Base-by-base conservation (phyloP, 2,888 invertebrate species). In the Lepidocyrtinus sp. region DNA sequence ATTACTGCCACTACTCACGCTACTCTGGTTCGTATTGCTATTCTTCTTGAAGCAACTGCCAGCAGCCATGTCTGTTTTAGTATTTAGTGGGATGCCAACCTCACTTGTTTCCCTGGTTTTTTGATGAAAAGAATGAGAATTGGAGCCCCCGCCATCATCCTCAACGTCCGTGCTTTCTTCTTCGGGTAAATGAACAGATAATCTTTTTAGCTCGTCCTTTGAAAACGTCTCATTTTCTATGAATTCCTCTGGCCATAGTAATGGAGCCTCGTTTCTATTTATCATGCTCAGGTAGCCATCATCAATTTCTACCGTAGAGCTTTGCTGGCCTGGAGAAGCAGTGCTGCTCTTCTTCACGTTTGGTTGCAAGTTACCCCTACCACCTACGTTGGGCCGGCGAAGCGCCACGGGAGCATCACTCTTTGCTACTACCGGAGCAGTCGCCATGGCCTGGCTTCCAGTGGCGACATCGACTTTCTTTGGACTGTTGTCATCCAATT, bases 231-330 rank as follows among this genome's bases (percentile, higher is more conserved):
- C 86, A 63, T 82, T 86, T 65, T 84, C 85, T 24, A 86, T 85
- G 68, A 85, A 77, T 71, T 84, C 85, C 9, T 87, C 86, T 2
- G 86, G 86, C 86, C 86, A 87, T 5, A 85, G 74, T 1, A 84
- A 55, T 12, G 82, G 80, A n/a, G 84, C 81, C 17, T 86, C 87
- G 25, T 82, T 83, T 63, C 85, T 78, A 46, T 87, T 87, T 1
- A 87, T 84, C 87, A 87, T 87, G 68, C 86, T 86, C 27, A 87
- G 71, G 71, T 87, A 87, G 1, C 87, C 87, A 62, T 87, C 87
- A 68, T 87, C 87, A 46, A 85, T 81, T 12, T 85, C 85, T 19
- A 84, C 15, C 3, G 76, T 70, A 1, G 75, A 50, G 26, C 61
- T 55, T 36, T 50, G 61, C 15, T 67, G 65, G 2, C 59, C 67